Conservation (phyloP, 1,140 invertebrate species). For the Drosophila bipectinata region DNA sequence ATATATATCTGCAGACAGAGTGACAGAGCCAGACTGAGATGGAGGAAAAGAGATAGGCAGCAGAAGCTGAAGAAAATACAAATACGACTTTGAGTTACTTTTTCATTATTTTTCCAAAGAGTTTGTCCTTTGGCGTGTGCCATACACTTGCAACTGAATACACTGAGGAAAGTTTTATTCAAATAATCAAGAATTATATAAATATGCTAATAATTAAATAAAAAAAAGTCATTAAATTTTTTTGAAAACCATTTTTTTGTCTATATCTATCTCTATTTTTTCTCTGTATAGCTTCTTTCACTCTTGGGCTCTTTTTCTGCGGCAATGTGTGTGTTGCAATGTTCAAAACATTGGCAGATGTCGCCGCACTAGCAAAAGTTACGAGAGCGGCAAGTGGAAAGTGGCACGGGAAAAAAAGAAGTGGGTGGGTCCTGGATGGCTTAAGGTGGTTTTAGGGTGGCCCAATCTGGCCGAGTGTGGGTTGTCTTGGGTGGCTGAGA, state of each 20-base stretch:
- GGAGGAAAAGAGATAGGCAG: slow-evolving; percentile 18
- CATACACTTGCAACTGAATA: slow-evolving; percentile 26
- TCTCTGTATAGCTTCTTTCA: background rate
- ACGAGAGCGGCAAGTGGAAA: slow-evolving; percentile 51
- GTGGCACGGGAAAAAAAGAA: slow-evolving; percentile 22
- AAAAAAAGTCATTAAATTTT: too few relatives aligned
- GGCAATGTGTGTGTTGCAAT: slow-evolving; percentile 62
- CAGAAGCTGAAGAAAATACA: slow-evolving; percentile 69
- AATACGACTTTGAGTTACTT: slow-evolving; percentile 81
- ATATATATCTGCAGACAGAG: background rate
- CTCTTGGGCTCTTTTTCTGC: background rate
- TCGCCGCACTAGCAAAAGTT: slow-evolving; percentile 79
- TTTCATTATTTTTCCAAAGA: slow-evolving; percentile 80
- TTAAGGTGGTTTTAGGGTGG: background rate
- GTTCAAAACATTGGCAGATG: slow-evolving; percentile 81
- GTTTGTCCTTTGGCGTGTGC: slow-evolving; percentile 75
- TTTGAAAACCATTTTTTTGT: too few relatives aligned
- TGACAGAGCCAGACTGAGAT: slow-evolving; percentile 4
- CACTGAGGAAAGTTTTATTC: background rate
- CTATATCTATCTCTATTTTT: background rate
- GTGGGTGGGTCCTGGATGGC: background rate
- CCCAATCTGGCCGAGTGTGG: background rate
- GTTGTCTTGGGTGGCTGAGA: slow-evolving; percentile 32
- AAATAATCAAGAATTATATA: background rate
- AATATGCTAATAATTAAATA: too few relatives aligned